Evolutionary conservation across 1,140 invertebrate species (phyloP).

Genomic region (Chionoecetes opilio): DNA sequence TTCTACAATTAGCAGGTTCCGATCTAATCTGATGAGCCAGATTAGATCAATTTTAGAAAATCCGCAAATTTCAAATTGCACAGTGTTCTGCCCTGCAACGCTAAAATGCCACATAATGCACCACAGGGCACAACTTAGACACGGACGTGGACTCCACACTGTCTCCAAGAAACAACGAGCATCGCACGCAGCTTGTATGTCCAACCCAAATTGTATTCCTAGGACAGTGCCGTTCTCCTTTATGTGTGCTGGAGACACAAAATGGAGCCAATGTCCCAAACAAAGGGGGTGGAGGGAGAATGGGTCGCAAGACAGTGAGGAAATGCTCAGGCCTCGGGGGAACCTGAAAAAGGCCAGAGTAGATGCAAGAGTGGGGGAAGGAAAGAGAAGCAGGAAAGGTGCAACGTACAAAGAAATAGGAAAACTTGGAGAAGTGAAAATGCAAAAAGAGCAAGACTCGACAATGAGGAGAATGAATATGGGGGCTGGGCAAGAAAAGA

Average conservation of each 20-base stretch:
- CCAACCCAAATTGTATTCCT: constrained; percentile 34
- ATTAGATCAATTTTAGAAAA: background rate
- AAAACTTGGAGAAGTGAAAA: background rate
- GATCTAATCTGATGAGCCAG: too few species aligned
- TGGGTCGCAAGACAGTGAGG: too few species aligned
- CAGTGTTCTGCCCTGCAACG: background rate
- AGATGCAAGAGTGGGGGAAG: background rate
- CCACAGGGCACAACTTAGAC: background rate
- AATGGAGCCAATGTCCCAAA: constrained; percentile 16
- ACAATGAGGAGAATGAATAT: too few species aligned
- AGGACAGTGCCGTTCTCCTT: constrained; percentile 14
- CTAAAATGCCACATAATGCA: background rate
- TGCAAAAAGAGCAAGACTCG: background rate
- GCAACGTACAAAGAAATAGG: background rate
- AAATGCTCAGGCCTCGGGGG: too few species aligned
- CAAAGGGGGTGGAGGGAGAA: background rate
- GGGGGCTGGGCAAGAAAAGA: background rate
- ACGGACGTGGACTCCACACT: background rate
- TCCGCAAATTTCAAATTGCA: background rate
- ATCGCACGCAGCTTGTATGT: background rate
- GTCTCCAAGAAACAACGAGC: background rate
- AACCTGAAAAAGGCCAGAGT: background rate
- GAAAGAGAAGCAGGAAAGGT: background rate
- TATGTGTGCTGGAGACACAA: constrained; percentile 33
- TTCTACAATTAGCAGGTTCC: too few species aligned